Evolutionary conservation across 2,888 invertebrate genomes (phyloP), one percentile per base, ranked within the genome.

Genomic region (Minunthozetes semirufus): DNA sequence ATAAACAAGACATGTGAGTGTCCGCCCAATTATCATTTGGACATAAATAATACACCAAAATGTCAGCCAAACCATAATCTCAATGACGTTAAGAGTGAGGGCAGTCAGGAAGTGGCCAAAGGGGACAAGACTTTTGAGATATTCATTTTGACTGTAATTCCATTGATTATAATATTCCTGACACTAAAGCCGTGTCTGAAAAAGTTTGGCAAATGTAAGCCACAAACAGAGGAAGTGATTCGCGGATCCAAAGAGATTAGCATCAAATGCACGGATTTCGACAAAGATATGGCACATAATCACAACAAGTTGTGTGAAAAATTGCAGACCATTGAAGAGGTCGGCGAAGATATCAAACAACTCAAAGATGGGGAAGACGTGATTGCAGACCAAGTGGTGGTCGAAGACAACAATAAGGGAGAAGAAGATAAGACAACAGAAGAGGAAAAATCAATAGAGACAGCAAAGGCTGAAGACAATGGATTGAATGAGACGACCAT

Each of bases 291-390:
- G 19, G 68, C 42, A 22, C 42, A 38, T 2, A 42, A 42, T 46
- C 68, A 68, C 5, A 38, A 66, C 19, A 68, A 42, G 68, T 68
- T 68, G n/a, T n/a, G 59, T 25, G 75, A 75, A 48, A 75, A 75
- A 48, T 61, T 75, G 25, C 75, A 75, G 53, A 75, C 75, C 22
- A 75, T 75, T 19, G 75, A 75, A n/a, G 75, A 75, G 19, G 11
- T 68, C n/a, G 68, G 42, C n/a, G 68, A 68, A 68, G 68, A 68
- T 17, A 42, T 68, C 19, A 68, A 68, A 22, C 1, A 68, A 22
- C 1, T 19, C 9, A 68, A 68, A 19, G 63, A 63, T 19, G 63
- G 17, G 2, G 56, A 61, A 33, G 61, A 61, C 0, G 42, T 19
- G 19, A 68, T 19, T 68, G 38, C 27, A 42, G 11, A 11, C 13